phyloP scores from a whole-genome alignment of 2,797 vertebrate genomes.

The Epinephelus coioides region DNA sequence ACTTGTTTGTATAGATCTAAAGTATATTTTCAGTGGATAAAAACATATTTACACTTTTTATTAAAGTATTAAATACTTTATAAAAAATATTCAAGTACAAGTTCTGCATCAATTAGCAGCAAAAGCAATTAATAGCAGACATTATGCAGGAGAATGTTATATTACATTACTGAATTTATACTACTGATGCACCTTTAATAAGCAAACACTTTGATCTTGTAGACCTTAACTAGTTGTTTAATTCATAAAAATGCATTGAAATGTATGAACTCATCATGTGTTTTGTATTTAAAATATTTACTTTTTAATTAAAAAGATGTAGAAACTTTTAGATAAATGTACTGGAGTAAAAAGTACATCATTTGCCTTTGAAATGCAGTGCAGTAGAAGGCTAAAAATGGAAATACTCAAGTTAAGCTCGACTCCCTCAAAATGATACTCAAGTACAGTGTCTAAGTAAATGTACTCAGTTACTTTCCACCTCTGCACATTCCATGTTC shows the following conservation, averaged over 20 bases:
- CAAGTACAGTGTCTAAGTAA: not conserved
- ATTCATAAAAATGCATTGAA: not conserved
- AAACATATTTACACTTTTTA: not conserved
- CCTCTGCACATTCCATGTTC: no score
- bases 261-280: not conserved
- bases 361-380: not conserved
- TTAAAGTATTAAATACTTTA: not conserved
- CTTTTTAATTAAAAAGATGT: no score
- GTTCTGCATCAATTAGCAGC: not conserved
- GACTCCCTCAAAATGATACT: not conserved
- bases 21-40: not conserved
- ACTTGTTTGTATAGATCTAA: not conserved
- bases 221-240: not conserved
- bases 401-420: not conserved
- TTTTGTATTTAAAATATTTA: not conserved
- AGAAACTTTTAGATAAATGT: no score
- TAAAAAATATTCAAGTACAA: not conserved
- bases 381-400: not conserved
- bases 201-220: not conserved
- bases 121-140: not conserved
- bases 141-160: not conserved
- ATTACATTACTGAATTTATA: not conserved
- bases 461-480: not conserved
- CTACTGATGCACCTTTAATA: no score
- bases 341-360: not conserved